Evolutionary conservation across 2,888 invertebrate genomes (phyloP), one percentile per base, ranked within the genome.

Genomic region (Melolontha melolontha): DNA sequence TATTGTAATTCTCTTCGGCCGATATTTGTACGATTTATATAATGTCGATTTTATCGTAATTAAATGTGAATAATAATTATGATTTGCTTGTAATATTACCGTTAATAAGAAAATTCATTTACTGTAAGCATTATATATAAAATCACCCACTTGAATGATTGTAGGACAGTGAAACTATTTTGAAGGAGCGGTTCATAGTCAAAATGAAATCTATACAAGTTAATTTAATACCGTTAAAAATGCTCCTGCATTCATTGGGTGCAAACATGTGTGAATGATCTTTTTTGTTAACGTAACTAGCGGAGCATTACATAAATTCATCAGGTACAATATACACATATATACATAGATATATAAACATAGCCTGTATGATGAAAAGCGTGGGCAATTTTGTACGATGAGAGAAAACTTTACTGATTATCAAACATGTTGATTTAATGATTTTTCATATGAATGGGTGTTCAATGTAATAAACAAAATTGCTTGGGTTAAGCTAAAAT

Each of bases 211-310:
- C 40, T 55, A 41, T 16, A 41, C 39, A 17, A 41, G 41, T 6
- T 55, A 55, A 40, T 55, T 22, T 55, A 22, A 55, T 55, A 55
- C 55, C 40, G 41, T 55, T 55, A 55, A 55, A 55, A 55, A 41
- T 55, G 41, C 39, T 40, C 12, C 11, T 40, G 29, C 17, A 41
- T 55, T 55, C 55, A 55, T 55, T 22, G 54, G 40, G 8, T 14
- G 54, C 54, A 40, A 40, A 40, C 16, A 55, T 55, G 54, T 55
- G 40, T 55, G 17, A 55, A 55, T 55, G 17, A 40, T 40, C 16
- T 29, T 10, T 17, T 22, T 27, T 55, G 39, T 41, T 34, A 34
- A 10, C 10, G 34, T 34, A 34, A 34, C 34, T 34, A 34, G 34
- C 34, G 34, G 10, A 34, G 34, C 34, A 55, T 41, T 55, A n/a